Percentiles rank a stretch among this genome's conserved stretches.
phyloP scores from a whole-genome alignment of 2,797 vertebrate genomes.

The Coregonus ussuriensis region DNA sequence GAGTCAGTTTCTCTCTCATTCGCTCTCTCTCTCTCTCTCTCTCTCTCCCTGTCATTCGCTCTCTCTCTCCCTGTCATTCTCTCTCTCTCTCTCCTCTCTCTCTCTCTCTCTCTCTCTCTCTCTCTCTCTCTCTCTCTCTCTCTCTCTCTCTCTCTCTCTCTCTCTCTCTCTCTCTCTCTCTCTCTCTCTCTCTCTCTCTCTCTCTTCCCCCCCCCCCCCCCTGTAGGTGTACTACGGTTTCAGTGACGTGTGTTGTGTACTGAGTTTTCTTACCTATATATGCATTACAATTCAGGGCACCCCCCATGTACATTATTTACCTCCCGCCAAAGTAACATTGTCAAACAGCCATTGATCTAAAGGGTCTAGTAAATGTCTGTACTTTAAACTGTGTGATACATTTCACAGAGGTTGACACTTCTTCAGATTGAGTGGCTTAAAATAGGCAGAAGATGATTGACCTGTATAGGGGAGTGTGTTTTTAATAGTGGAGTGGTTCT shows the following conservation, averaged over 20 bases:
- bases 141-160: neutral
- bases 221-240: neutral
- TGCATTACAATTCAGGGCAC: neutral
- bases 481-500: neutral
- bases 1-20: no score
- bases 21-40: neutral
- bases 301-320: neutral
- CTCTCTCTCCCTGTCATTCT: neutral
- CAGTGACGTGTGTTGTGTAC: neutral
- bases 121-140: constrained; percentile 9
- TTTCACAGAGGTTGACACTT: constrained; percentile 21
- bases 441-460: neutral
- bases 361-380: constrained; percentile 28
- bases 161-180: constrained; percentile 3
- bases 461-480: neutral
- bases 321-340: constrained; percentile 32
- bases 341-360: constrained; percentile 39
- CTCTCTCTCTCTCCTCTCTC: neutral
- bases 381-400: constrained; percentile 23
- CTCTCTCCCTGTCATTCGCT: neutral
- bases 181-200: neutral
- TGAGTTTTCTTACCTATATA: neutral
- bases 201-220: no score
- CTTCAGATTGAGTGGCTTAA: constrained; percentile 16
- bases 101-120: neutral